Percentiles rank a stretch among this genome's conserved stretches.
Evolutionary conservation across 2,797 vertebrate genomes (phyloP).

Genomic region (Enteromius viviparus): DNA sequence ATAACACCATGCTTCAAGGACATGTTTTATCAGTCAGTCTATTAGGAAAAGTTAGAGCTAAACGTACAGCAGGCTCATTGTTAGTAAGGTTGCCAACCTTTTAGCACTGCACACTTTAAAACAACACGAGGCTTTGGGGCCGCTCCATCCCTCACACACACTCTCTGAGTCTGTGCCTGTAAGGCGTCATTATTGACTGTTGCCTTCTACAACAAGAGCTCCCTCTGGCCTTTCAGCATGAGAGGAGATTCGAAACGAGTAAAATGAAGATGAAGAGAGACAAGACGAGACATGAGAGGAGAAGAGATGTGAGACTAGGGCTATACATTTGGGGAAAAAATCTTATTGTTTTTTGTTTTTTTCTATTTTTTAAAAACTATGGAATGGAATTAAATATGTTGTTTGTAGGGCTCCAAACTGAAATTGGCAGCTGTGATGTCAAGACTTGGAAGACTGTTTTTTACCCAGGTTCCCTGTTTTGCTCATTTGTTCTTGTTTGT

Average conservation of each 20-base stretch:
- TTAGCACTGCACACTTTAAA: slow-evolving; percentile 60
- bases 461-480: too few species aligned
- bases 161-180: slow-evolving; percentile 60
- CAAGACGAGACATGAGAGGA: neutral
- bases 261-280: neutral
- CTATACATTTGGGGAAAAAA: neutral
- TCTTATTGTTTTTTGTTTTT: neutral
- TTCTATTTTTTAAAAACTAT: neutral
- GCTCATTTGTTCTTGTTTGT: too few species aligned
- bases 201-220: slow-evolving; percentile 65
- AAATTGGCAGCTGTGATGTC: neutral
- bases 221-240: slow-evolving; percentile 43
- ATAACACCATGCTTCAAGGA: slow-evolving; percentile 49
- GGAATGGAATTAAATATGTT: neutral
- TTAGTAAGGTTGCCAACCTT: slow-evolving; percentile 66
- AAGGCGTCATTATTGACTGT: slow-evolving; percentile 69
- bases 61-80: slow-evolving; percentile 67
- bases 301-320: neutral
- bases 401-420: neutral
- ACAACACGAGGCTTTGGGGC: slow-evolving; percentile 62
- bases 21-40: slow-evolving; percentile 41
- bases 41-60: slow-evolving; percentile 26
- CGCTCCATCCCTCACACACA: slow-evolving; percentile 65
- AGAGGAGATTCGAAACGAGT: neutral
- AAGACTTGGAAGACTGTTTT: neutral